These are phyloP conservation scores for Leuciscus waleckii DNA, from an alignment of 2,797 vertebrate species.

Conservation along the genomic window DNA sequence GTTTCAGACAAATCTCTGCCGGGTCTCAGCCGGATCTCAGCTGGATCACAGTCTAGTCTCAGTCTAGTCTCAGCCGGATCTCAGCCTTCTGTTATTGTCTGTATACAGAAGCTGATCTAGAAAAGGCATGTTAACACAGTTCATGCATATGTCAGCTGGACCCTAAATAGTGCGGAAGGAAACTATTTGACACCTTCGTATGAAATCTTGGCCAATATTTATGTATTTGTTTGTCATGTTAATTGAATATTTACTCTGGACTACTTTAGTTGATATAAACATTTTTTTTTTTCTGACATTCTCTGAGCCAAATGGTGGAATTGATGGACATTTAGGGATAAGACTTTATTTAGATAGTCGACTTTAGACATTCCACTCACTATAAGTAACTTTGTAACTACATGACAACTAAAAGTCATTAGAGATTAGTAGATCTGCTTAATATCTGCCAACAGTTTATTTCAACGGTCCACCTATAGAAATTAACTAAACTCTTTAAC, in stretches of 20 bases:
- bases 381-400: neutral
- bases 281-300: too few species aligned
- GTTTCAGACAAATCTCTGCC: fast-evolving
- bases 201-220: neutral
- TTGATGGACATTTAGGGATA: too few species aligned
- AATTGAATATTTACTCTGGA: neutral
- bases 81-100: too few species aligned
- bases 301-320: too few species aligned
- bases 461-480: too few species aligned
- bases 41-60: too few species aligned
- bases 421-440: too few species aligned
- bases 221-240: neutral
- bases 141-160: neutral
- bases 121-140: neutral
- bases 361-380: too few species aligned
- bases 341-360: neutral
- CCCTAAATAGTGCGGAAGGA: neutral
- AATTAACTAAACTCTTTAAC: neutral
- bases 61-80: too few species aligned
- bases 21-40: too few species aligned
- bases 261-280: too few species aligned
- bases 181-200: neutral
- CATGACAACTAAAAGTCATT: neutral
- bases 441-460: too few species aligned
- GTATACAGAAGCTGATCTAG: neutral